phyloP scores from a whole-genome alignment of 2,888 invertebrate genomes.

The Thymelicus sylvestris region DNA sequence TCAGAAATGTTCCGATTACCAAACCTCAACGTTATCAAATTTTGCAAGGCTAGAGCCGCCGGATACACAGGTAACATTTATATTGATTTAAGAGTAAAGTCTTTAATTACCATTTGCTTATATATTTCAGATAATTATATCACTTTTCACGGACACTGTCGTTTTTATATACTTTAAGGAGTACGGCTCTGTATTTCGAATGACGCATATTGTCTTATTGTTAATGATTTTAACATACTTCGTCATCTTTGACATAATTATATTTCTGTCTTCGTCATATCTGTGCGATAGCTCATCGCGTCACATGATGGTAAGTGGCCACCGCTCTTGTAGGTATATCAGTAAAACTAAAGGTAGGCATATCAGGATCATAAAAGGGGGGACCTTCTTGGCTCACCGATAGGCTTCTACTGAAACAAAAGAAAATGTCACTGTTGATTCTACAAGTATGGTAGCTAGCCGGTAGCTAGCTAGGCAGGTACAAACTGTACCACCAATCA shows the following conservation, averaged over 20 bases:
- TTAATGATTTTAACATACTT: not conserved
- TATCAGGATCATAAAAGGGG: too few relatives aligned
- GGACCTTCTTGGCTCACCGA: too few relatives aligned
- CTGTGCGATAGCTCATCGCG: too few relatives aligned
- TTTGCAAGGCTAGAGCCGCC: conserved; percentile 98
- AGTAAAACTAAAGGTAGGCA: too few relatives aligned
- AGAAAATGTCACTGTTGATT: too few relatives aligned
- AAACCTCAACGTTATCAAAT: conserved; percentile 93
- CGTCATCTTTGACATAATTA: too few relatives aligned
- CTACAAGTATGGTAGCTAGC: too few relatives aligned
- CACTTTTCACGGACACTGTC: not conserved
- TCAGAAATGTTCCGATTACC: conserved; percentile 97
- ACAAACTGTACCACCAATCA: too few relatives aligned
- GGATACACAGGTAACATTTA: conserved; percentile 90
- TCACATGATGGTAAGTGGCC: not conserved
- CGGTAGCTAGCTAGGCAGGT: too few relatives aligned
- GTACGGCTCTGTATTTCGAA: not conserved
- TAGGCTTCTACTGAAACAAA: too few relatives aligned
- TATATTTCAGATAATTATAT: not conserved
- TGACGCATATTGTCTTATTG: not conserved
- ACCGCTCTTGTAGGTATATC: too few relatives aligned
- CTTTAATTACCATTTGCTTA: not conserved
- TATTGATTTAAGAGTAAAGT: conserved; percentile 6
- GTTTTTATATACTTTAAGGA: not conserved
- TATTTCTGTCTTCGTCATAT: too few relatives aligned